These are phyloP conservation scores for Oligia strigilis DNA, from an alignment of 2,888 invertebrate genomes.

Conservation along the genomic window DNA sequence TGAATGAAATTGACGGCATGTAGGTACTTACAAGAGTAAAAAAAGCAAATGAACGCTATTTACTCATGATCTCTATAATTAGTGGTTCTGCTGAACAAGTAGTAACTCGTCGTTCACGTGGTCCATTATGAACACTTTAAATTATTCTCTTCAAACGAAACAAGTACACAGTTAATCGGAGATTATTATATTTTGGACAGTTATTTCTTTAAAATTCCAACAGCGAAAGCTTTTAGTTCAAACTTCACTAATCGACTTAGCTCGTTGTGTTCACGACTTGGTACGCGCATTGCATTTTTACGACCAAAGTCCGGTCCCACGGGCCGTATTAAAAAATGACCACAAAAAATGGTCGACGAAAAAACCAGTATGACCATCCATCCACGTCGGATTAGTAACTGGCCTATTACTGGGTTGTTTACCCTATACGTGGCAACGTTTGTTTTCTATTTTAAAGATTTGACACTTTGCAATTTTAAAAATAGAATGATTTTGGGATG, in stretches of 20 bases:
- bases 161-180: conserved; percentile 14
- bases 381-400: conserved; percentile 76
- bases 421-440: conserved; percentile 67
- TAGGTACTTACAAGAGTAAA: no score
- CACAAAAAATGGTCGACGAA: conserved; percentile 78
- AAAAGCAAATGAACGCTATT: neutral
- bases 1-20: neutral
- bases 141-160: conserved; percentile 29
- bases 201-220: conserved; percentile 59
- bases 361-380: conserved; percentile 76
- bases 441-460: conserved; percentile 59
- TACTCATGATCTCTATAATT: neutral
- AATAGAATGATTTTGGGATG: neutral
- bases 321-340: conserved; percentile 74
- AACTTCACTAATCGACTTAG: conserved; percentile 65
- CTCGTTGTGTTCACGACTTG: conserved; percentile 64
- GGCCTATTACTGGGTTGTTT: conserved; percentile 76
- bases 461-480: conserved; percentile 57
- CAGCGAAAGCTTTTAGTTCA: conserved; percentile 60
- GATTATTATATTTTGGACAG: conserved; percentile 44
- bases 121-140: neutral
- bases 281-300: conserved; percentile 82
- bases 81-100: neutral
- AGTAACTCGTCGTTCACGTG: no score
- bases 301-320: conserved; percentile 74